Conservation (phyloP, 2,888 invertebrate species). For the Morpho achilles region DNA sequence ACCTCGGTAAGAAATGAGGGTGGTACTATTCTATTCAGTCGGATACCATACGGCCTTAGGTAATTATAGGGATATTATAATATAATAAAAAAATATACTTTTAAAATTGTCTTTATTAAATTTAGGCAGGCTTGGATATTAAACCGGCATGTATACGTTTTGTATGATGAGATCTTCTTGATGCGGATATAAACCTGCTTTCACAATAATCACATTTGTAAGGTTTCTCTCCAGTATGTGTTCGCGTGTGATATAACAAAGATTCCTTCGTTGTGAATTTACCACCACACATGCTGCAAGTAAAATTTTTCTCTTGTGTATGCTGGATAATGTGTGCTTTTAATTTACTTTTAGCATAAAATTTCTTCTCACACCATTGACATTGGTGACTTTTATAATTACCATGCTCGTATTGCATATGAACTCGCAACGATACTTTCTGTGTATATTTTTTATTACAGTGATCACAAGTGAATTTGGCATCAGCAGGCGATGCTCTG, state of each 20-base stretch:
- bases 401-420: conserved; percentile 63
- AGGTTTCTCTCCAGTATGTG: conserved; percentile 62
- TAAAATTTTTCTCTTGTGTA: conserved; percentile 58
- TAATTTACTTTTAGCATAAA: conserved; percentile 58
- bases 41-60: too few relatives aligned
- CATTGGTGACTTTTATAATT: conserved; percentile 60
- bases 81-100: too few relatives aligned
- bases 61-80: too few relatives aligned
- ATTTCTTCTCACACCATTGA: conserved; percentile 62
- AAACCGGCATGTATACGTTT: conserved; percentile 36
- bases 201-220: conserved; percentile 57
- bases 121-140: background rate
- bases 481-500: conserved; percentile 48
- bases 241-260: conserved; percentile 60
- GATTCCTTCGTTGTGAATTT: conserved; percentile 63
- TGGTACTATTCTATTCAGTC: too few relatives aligned
- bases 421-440: conserved; percentile 58
- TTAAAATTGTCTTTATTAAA: too few relatives aligned
- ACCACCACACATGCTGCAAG: conserved; percentile 48
- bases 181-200: conserved; percentile 51
- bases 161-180: conserved; percentile 53
- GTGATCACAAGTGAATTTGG: conserved; percentile 58
- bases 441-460: conserved; percentile 64
- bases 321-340: conserved; percentile 65
- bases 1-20: too few relatives aligned